Percentiles rank a stretch among this genome's conserved stretches.
Conservation (phyloP, 1,140 invertebrate genomes). For the Heliconius congener region DNA sequence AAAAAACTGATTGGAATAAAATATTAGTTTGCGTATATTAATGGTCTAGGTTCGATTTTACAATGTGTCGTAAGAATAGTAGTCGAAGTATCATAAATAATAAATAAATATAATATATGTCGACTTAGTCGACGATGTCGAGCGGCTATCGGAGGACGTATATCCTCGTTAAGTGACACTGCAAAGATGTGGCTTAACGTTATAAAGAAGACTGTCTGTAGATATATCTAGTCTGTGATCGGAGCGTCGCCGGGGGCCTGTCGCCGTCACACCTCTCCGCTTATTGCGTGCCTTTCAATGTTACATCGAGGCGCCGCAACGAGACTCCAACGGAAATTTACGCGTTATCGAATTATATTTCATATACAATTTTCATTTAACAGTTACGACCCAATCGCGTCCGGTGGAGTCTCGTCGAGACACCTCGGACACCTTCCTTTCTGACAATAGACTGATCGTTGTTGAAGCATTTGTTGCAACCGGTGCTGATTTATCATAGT, state of each 20-base stretch:
- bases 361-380: background rate
- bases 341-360: background rate
- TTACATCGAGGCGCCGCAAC: constrained; percentile 64
- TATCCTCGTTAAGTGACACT: constrained; percentile 51
- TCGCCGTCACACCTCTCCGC: constrained; percentile 76
- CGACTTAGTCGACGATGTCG: constrained; percentile 20
- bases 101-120: constrained; percentile 17
- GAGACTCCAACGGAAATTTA: constrained; percentile 42
- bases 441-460: constrained; percentile 81
- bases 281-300: constrained; percentile 79
- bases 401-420: constrained; percentile 55
- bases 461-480: constrained; percentile 80
- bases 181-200: constrained; percentile 66
- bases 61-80: constrained; percentile 1
- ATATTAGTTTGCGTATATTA: background rate
- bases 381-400: background rate
- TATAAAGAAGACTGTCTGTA: constrained; percentile 77
- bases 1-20: background rate
- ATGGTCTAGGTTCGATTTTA: background rate
- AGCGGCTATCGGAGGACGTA: constrained; percentile 43
- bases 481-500: constrained; percentile 80
- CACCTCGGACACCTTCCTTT: constrained; percentile 71
- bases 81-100: background rate
- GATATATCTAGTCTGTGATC: constrained; percentile 80
- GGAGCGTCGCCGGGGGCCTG: constrained; percentile 78